Evolutionary conservation across 2,888 invertebrate species (phyloP).

Genomic region (Bunonema sp.): DNA sequence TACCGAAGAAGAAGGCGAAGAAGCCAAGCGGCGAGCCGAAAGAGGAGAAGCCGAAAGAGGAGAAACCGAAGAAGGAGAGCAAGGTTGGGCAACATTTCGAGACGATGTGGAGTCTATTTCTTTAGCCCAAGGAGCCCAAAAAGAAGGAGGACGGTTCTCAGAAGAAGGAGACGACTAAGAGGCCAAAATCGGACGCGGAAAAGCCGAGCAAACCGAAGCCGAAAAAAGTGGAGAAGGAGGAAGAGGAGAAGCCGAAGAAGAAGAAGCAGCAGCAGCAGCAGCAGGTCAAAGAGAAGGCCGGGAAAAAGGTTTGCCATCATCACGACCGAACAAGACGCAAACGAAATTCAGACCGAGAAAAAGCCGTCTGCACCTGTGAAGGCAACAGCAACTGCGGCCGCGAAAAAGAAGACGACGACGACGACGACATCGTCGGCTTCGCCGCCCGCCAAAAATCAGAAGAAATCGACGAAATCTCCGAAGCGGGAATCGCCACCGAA

Average conservation of each 20-base stretch:
- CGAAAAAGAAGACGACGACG: too few species aligned
- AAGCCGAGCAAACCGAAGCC: constrained; percentile 4
- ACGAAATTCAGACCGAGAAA: constrained; percentile 6
- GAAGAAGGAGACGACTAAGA: not conserved
- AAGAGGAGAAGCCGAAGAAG: constrained; percentile 6
- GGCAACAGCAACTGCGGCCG: too few species aligned
- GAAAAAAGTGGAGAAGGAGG: constrained; percentile 5
- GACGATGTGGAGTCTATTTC: too few species aligned
- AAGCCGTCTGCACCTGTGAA: too few species aligned
- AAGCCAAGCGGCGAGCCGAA: constrained; percentile 15
- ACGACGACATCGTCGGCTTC: too few species aligned
- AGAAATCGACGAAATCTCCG: too few species aligned
- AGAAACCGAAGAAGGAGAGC: constrained; percentile 10
- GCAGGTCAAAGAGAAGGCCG: not conserved
- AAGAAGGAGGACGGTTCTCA: constrained; percentile 2
- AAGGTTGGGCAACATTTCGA: too few species aligned
- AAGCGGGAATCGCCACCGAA: too few species aligned
- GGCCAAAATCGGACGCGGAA: constrained; percentile 6
- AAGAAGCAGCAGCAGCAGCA: constrained; percentile 1
- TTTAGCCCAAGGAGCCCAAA: not conserved
- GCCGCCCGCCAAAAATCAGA: too few species aligned
- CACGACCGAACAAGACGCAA: not conserved
- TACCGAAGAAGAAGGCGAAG: not conserved
- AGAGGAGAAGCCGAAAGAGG: constrained; percentile 25
- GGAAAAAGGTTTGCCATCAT: not conserved